Evolutionary conservation across 1,140 invertebrate species (phyloP), one percentile per base, ranked within the genome.

Genomic region (Diorhabda carinulata): DNA sequence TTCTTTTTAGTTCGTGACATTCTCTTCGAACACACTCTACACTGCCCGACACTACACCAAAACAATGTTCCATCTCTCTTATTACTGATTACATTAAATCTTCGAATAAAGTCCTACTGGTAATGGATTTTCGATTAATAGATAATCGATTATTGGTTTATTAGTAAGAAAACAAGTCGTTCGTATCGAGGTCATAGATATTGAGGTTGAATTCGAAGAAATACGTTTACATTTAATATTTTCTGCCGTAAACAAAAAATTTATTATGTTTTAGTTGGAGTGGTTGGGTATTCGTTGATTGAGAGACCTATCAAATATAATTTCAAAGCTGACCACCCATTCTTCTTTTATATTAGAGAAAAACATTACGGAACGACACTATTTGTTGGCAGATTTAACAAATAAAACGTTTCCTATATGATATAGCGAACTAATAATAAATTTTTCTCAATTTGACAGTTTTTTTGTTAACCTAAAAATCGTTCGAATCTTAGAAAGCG

Each of bases 261-360:
- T 56, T 6, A 56, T 6, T 7, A 56, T 6, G 52, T 56, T 56
- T 60, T 60, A 60, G 58, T 60, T 60, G 10, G 58, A 4, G 25
- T 6, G 4, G 8, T 25, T 60, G 9, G 58, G 25, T 8, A 9
- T 25, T 41, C n/a, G 25, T n/a, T 41, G 9, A 0, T 25, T 41
- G 0, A 60, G 9, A 25, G 7, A 7, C 25, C 58, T 10, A 5
- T 41, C 7, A 25, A 25, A 25, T 41, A 41, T 7, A 42, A 57
- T 40, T 69, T 69, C 61, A 52, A 25, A 25, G 68, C 62, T 3
- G 68, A 69, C 25, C 68, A 56, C 47, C 68, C 68, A n/a, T 69
- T 69, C 42, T 57, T 69, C 9, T 69, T 69, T 64, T 65, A 42
- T 56, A 64, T 69, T 25, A 69, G 52, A 69, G 56, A 60, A 10